Evolutionary conservation across 2,888 invertebrate genomes (phyloP), one percentile per base, ranked within the genome.

Genomic region (Gymnosoma rotundatum): DNA sequence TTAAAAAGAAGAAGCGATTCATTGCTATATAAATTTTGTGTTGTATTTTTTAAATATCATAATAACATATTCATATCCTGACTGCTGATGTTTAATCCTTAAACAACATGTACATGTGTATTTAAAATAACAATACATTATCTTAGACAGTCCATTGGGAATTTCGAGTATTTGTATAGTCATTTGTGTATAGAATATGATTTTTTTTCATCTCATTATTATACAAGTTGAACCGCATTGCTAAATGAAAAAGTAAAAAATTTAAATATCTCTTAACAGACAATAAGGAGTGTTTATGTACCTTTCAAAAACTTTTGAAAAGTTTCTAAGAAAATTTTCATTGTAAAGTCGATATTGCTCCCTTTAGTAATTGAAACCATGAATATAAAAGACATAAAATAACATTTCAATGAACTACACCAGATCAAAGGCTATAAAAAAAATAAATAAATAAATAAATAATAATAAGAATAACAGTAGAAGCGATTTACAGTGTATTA

Each of bases 261-360:
- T 52, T 67, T 20, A 52, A 52, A 16, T 42, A 21, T 69, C 69
- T 16, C 42, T 42, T 42, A n/a, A 16, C 42, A 21, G 38, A 56
- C 54, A 54, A 69, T 42, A 21, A 54, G 67, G 54, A 54, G 54
- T 56, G 54, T 56, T 52, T 69, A 42, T 0, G 16, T 42, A 5
- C 32, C 0, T 32, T 32, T 32, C 32, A 32, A 32, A 5, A 32
- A 32, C 32, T 20, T 52, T 67, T 52, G 16, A 12, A 20, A 61
- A 8, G 42, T 12, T 42, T 42, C 12, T 42, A 38, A 38, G 42
- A 12, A 42, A 8, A 12, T 12, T 10, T 42, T 20, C 12, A 12
- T 20, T 42, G 20, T 20, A 16, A 1, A 45, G 7, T 12, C 21
- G 45, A 0, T 16, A 8, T 21, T 45, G 16, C 21, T 42, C 1